Conservation (phyloP, 2,113 vertebrate species). For the Petrocephalus microphthalmus region DNA sequence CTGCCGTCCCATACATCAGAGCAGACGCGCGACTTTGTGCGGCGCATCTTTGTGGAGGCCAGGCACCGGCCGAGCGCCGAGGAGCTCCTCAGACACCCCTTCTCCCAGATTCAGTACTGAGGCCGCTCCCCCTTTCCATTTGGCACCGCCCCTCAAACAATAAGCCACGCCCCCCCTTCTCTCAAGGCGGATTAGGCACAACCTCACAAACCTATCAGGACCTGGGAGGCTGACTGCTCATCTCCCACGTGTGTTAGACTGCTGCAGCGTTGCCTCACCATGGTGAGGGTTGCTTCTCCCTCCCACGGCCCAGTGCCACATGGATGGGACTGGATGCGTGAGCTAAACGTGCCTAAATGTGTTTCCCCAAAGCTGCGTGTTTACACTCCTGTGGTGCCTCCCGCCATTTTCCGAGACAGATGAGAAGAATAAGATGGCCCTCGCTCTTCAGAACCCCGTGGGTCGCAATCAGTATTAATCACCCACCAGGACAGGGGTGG, state of each 20-base stretch:
- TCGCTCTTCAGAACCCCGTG: not conserved
- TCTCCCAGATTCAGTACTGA: slow-evolving; percentile 89
- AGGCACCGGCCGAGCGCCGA: slow-evolving; percentile 87
- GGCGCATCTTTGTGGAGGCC: slow-evolving; percentile 89
- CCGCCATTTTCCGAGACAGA: not conserved
- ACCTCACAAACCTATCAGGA: not conserved
- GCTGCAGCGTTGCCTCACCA: not conserved
- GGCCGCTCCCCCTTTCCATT: not conserved
- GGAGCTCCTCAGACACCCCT: slow-evolving; percentile 87
- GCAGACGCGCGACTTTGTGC: slow-evolving; percentile 83
- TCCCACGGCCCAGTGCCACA: not conserved
- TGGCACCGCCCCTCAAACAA: not conserved
- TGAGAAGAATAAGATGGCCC: not conserved
- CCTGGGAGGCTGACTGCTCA: not conserved
- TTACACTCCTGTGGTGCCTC: not conserved
- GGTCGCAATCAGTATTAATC: slow-evolving; percentile 3
- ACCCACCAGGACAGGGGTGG: not conserved
- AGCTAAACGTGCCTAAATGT: not conserved
- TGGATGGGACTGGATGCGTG: not conserved
- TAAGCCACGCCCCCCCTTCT: not conserved
- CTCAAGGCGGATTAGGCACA: not conserved
- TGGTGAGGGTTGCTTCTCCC: not conserved
- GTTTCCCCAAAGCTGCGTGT: not conserved
- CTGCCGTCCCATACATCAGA: slow-evolving; percentile 81
- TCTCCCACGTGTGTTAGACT: not conserved